Conservation (phyloP, 2,797 vertebrate genomes). For the Odontamblyopus rebecca region DNA sequence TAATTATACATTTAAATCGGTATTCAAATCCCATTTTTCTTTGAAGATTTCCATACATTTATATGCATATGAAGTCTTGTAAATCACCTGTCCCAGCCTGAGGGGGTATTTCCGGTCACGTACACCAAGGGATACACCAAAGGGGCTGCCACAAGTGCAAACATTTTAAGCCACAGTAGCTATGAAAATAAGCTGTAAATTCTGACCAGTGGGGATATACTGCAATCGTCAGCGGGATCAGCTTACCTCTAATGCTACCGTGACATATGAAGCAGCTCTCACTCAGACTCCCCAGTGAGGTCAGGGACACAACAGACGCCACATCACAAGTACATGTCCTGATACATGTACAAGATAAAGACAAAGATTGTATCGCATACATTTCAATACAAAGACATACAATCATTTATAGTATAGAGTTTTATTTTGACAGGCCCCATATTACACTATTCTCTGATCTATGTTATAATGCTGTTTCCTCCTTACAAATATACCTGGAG, state of each 20-base stretch:
- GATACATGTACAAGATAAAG: no score
- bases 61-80: background rate
- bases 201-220: constrained; percentile 1
- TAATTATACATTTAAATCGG: background rate
- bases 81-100: constrained; percentile 14
- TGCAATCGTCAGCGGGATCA: background rate
- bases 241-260: constrained; percentile 3
- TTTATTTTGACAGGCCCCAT: no score
- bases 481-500: no score
- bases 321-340: background rate
- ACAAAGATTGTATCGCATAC: no score
- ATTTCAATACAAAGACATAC: no score
- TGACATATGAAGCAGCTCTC: background rate
- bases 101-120: constrained; percentile 5
- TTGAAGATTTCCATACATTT: no score
- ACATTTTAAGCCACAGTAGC: constrained; percentile 9
- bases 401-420: no score
- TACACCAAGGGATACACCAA: constrained; percentile 13
- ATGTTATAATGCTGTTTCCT: no score
- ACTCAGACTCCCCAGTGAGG: constrained; percentile 1
- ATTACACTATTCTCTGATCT: no score
- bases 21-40: background rate
- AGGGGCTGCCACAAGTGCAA: background rate
- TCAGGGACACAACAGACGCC: background rate
- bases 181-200: constrained; percentile 13